Percentiles rank a stretch among this genome's conserved stretches.
Conservation (phyloP, 2,113 vertebrate genomes). For the Hydrochoerus hydrochaeris region DNA sequence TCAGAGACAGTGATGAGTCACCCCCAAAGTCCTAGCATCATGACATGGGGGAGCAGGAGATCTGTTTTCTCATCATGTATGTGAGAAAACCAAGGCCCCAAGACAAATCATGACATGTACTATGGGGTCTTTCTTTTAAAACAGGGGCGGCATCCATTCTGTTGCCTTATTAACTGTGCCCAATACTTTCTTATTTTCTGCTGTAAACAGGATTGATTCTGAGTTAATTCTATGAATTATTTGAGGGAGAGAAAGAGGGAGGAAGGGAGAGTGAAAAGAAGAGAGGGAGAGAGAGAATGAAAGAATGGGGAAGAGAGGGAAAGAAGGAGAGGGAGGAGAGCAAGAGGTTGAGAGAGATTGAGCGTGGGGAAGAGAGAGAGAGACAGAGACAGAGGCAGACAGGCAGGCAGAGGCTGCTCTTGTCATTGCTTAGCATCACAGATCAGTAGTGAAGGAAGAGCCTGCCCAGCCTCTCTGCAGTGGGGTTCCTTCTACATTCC, state of each 20-base stretch:
- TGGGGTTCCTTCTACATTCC: not conserved
- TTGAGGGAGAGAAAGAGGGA: not conserved
- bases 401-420: not conserved
- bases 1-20: not conserved
- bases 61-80: not conserved
- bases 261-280: not conserved
- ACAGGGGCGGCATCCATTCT: rapidly evolving
- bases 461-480: not conserved
- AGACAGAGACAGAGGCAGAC: not conserved
- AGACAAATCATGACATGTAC: not conserved
- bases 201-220: not conserved
- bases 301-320: not conserved
- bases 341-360: not conserved
- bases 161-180: not conserved
- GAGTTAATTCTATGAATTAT: not conserved
- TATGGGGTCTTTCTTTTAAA: not conserved
- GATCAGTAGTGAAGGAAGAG: not conserved
- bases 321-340: not conserved
- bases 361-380: not conserved
- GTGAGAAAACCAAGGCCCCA: not conserved
- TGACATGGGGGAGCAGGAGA: not conserved
- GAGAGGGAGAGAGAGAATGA: not conserved
- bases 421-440: not conserved
- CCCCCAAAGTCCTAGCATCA: not conserved
- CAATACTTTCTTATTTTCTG: not conserved